phyloP scores from a whole-genome alignment of 2,113 vertebrate species.

The Morone saxatilis region DNA sequence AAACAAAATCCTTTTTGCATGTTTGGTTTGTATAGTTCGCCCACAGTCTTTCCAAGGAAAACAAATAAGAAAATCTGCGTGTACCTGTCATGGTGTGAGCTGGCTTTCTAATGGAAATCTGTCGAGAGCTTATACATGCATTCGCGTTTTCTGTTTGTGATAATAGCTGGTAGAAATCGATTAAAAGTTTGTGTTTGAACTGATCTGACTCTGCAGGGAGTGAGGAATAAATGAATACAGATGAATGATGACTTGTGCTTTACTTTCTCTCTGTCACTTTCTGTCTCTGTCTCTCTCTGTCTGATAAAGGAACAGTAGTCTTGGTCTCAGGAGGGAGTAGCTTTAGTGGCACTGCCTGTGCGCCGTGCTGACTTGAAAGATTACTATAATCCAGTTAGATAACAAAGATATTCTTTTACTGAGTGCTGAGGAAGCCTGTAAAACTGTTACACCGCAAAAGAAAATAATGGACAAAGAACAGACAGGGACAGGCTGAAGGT shows the following conservation, averaged over 20 bases:
- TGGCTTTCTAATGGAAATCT: conserved; percentile 36
- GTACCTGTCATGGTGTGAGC: conserved; percentile 42
- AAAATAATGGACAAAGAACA: conserved; percentile 11
- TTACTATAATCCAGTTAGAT: conserved; percentile 57
- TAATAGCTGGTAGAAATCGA: conserved; percentile 28
- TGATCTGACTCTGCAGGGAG: conserved; percentile 17
- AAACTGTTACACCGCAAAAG: conserved; percentile 3
- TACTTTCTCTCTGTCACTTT: conserved; percentile 10
- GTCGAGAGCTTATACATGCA: conserved; percentile 19
- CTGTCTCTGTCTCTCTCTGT: neutral
- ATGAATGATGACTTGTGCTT: conserved; percentile 25
- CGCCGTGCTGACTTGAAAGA: conserved; percentile 46
- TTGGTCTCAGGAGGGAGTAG: conserved; percentile 21
- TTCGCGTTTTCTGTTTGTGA: conserved; percentile 24
- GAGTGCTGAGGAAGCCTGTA: conserved; percentile 5
- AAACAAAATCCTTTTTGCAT: conserved; percentile 55
- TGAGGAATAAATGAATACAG: conserved; percentile 35
- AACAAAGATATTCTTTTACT: conserved; percentile 53
- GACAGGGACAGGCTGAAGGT: conserved; percentile 8
- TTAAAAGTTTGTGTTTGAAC: conserved; percentile 52
- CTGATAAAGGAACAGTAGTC: conserved; percentile 31
- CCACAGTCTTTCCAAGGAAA: conserved; percentile 31
- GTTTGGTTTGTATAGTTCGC: conserved; percentile 43
- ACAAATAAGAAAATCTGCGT: conserved; percentile 46
- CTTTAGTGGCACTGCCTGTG: conserved; percentile 30